phyloP scores from a whole-genome alignment of 2,888 invertebrate genomes.

The Ctenicera cuprea region DNA sequence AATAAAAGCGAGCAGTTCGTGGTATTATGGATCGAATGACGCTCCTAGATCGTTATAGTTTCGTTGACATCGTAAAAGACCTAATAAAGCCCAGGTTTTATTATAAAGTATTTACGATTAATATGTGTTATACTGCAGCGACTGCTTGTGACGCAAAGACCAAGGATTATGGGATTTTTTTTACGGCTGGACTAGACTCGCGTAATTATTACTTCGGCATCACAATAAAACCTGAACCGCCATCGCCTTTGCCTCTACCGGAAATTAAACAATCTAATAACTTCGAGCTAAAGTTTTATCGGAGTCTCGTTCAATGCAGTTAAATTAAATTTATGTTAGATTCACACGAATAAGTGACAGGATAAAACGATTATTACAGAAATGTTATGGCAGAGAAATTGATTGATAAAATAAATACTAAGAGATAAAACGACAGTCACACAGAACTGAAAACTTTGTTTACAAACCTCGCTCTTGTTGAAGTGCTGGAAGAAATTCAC shows the following conservation, averaged over 20 bases:
- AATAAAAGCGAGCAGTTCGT: conserved; percentile 41
- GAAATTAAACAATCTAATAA: conserved; percentile 5
- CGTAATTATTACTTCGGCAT: conserved; percentile 15
- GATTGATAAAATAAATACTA: conserved; percentile 1
- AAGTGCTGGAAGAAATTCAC: conserved; percentile 1
- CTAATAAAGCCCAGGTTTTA: conserved; percentile 52
- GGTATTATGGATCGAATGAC: conserved; percentile 41
- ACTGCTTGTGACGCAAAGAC: conserved; percentile 28
- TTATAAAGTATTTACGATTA: conserved; percentile 52
- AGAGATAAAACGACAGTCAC: neutral
- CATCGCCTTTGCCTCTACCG: neutral
- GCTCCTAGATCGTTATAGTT: conserved; percentile 48
- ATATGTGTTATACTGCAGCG: conserved; percentile 41
- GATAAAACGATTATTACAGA: neutral
- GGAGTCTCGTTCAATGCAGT: neutral
- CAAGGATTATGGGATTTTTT: conserved; percentile 31
- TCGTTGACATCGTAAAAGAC: conserved; percentile 50
- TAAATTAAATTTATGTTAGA: neutral
- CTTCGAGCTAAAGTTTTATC: neutral
- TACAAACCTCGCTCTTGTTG: neutral
- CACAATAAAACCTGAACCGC: neutral
- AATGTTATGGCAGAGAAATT: conserved; percentile 1
- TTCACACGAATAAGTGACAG: neutral
- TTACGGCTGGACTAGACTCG: conserved; percentile 13
- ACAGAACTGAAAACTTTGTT: conserved; percentile 10